Evolutionary conservation across 2,797 vertebrate genomes (phyloP), one percentile per base, ranked within the genome.

Genomic region (Enteromius treurensis): DNA sequence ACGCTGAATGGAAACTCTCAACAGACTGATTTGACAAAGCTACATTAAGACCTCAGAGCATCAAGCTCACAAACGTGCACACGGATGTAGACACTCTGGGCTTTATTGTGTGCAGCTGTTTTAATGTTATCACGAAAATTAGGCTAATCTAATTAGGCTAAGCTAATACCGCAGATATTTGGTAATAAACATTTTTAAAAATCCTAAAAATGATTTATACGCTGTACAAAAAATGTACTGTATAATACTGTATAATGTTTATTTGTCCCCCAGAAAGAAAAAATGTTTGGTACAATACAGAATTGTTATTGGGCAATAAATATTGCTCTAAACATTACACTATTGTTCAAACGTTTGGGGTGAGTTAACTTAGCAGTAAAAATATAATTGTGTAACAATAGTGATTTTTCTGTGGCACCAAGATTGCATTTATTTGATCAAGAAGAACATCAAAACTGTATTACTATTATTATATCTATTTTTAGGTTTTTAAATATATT

Each of bases 1-100:
- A 71, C 7, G 37, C 70, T 76, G 81, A 40, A 68, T 77, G 81
- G 85, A 86, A 80, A 86, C 73, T 81, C 68, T 77, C 65, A 29
- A 47, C 47, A 83, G 64, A 53, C n/a, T 55, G 81, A 80, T 77
- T 49, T 83, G 21, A 71, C 75, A 83, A 78, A 83, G 37, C 49
- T 69, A 69, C 40, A 70, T 69, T 62, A 80, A 73, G 58, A 49
- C n/a, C 78, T 65, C 34, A 76, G 62, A 34, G 51, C 78, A 83
- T 83, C 85, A 84, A 84, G 29, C 62, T 70, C 14, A 76, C 67
- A 53, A 79, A 76, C 47, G 19, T 77, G 76, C 40, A 53, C 74
- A 40, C 14, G 8, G 29, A 83, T 78, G 75, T 78, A 70, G 75
- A 78, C 81, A 62, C 2, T 10, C 19, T 34, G 23, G 13, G 49